Conservation (phyloP, 2,113 vertebrate species). For the Brachirus orientalis region DNA sequence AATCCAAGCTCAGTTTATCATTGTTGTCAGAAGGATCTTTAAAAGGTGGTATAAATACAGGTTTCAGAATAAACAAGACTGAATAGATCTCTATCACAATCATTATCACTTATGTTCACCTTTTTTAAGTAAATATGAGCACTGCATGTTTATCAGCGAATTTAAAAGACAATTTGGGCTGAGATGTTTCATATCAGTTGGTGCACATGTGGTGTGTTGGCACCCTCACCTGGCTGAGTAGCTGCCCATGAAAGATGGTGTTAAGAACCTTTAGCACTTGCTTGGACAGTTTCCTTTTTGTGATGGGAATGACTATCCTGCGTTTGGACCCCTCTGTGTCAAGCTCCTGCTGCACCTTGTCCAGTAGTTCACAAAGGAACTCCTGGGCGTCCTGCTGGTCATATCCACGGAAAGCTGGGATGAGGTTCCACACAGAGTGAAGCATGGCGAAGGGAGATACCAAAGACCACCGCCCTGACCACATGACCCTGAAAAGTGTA, state of each 20-base stretch:
- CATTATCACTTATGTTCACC: no score
- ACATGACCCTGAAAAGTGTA: slow-evolving; percentile 99
- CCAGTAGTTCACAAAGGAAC: slow-evolving; percentile 95
- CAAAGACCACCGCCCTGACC: slow-evolving; percentile 97
- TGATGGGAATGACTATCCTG: slow-evolving; percentile 95
- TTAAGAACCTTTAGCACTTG: slow-evolving; percentile 99
- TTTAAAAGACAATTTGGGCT: no score
- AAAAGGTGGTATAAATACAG: no score
- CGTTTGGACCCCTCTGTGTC: slow-evolving; percentile 92
- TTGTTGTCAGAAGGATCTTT: no score
- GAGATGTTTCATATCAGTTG: no score
- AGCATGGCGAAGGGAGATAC: slow-evolving; percentile 99
- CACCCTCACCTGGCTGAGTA: slow-evolving; percentile 95
- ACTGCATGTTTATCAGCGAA: no score
- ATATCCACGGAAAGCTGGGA: slow-evolving; percentile 95
- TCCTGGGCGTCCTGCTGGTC: slow-evolving; percentile 99
- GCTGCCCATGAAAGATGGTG: slow-evolving; percentile 98
- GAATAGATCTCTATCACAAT: no score
- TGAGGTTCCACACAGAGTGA: slow-evolving; percentile 98
- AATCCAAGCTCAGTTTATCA: no score
- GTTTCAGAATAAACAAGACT: no score
- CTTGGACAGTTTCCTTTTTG: slow-evolving; percentile 96
- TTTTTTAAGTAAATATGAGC: no score
- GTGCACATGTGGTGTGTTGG: background rate
- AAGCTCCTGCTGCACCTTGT: slow-evolving; percentile 98